Base-by-base conservation (phyloP, 2,113 vertebrate species). In the Lucifuga dentata region DNA sequence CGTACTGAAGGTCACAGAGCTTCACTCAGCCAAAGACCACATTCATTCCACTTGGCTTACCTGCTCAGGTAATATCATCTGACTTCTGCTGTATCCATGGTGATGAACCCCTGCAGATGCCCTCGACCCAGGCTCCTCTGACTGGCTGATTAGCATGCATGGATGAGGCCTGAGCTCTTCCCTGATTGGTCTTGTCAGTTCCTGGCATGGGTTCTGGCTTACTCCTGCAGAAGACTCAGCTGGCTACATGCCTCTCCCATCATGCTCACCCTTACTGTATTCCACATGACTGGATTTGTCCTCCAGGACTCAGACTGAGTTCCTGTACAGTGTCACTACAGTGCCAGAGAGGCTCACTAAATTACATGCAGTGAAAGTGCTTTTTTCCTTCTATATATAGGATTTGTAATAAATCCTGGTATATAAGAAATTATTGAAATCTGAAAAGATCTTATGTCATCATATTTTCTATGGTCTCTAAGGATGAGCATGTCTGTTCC, bases 41-140 rank as follows among this genome's bases (percentile, higher is more conserved):
- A 45, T 78, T 81, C 62, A 53, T 89, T 86, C 71, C 81, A 55
- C 81, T 72, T 63, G 73, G 33, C 63, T 89, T 78, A 89, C 85
- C 89, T 88, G 86, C 72, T 65, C 80, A 88, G 90, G 88, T 92
- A 82, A 87, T 77, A 38, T 49, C n/a, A 21, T 72, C 50, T 62
- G 80, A 81, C 78, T 83, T 62, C 77, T 76, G 50, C 62, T 5
- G 77, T 89, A 68, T 49, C 82, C 86, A 85, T 84, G 73, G 83
- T 57, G 41, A 86, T 75, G 40, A 69, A 58, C 73, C 83, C 87
- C 84, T 74, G 56, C 86, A 73, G 78, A 71, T 73, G 70, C 73
- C 85, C 76, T 75, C 68, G 13, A 66, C 78, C 73, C 36, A 1
- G 66, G 46, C 67, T 75, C 45, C 21, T 66, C 40, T 38, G 74